These are phyloP conservation scores for Sparidentex hasta DNA, from an alignment of 2,797 vertebrate genomes.

Conservation along the genomic window DNA sequence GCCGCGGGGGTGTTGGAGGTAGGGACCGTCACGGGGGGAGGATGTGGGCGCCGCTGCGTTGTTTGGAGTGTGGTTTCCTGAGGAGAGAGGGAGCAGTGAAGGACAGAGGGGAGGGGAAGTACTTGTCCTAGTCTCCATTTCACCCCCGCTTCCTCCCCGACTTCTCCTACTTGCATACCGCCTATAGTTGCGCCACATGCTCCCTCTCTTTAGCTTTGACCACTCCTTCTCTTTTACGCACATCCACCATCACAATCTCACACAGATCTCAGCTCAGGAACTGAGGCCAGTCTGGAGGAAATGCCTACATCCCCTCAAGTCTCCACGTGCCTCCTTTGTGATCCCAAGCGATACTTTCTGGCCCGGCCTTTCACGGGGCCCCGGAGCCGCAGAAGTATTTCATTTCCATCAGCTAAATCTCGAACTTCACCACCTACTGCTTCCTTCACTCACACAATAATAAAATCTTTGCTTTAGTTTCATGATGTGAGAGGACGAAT, in stretches of 20 bases:
- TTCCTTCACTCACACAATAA: conserved; percentile 29
- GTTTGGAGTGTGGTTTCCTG: conserved; percentile 83
- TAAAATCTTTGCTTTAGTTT: conserved; percentile 7
- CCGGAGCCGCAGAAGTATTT: conserved; percentile 55
- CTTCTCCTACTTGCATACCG: conserved; percentile 54
- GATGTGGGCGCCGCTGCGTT: conserved; percentile 69
- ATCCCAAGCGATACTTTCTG: conserved; percentile 63
- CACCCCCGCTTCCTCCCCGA: conserved; percentile 63
- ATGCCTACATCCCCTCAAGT: conserved; percentile 72
- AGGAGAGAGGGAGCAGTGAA: conserved; percentile 56
- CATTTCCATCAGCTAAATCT: conserved; percentile 52
- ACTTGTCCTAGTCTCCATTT: conserved; percentile 64
- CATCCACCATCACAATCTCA: conserved; percentile 61
- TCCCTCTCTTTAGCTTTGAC: conserved; percentile 35
- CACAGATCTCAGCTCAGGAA: conserved; percentile 71
- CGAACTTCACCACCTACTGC: conserved; percentile 29
- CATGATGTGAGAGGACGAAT: neutral
- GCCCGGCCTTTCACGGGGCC: conserved; percentile 33
- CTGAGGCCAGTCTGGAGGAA: conserved; percentile 74
- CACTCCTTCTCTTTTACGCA: conserved; percentile 49
- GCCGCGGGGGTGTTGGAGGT: conserved; percentile 42
- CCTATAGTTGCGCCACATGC: conserved; percentile 45
- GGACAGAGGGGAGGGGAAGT: conserved; percentile 52
- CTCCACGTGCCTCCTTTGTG: conserved; percentile 66
- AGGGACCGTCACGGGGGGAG: conserved; percentile 52